Evolutionary conservation across 30 jellyfish, hydroid and myxozoan genomes (phyloP).

Genomic region (Aurelia aurita complex sp. Pacific): DNA sequence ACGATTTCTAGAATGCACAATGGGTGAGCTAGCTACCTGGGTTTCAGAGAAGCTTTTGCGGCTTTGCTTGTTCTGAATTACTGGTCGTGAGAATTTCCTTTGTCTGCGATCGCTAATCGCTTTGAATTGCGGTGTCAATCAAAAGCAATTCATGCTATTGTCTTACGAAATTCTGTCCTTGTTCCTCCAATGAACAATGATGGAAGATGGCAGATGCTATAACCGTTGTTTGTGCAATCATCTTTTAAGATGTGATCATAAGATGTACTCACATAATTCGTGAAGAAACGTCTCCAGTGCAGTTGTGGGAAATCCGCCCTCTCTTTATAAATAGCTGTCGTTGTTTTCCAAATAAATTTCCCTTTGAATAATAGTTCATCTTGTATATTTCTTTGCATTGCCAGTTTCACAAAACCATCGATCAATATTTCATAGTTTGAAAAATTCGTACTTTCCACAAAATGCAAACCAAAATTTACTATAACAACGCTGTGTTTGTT

Average conservation of each 20-base stretch:
- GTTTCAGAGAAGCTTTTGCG: too few relatives aligned
- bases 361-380: constrained; percentile 20
- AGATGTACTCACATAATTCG: constrained; percentile 58
- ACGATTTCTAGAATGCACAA: too few relatives aligned
- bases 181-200: too few relatives aligned
- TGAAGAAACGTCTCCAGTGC: constrained; percentile 76
- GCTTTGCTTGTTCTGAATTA: too few relatives aligned
- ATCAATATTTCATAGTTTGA: constrained; percentile 37
- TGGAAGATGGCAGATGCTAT: too few relatives aligned
- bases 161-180: too few relatives aligned
- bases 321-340: constrained; percentile 77
- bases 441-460: constrained; percentile 74
- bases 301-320: constrained; percentile 74
- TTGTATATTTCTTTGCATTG: background rate
- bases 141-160: too few relatives aligned
- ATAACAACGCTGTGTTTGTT: constrained; percentile 31
- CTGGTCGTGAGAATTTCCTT: too few relatives aligned
- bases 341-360: constrained; percentile 66
- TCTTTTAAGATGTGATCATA: too few relatives aligned
- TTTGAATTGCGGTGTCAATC: too few relatives aligned
- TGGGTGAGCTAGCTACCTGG: too few relatives aligned
- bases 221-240: background rate
- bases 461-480: constrained; percentile 78
- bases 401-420: constrained; percentile 23
- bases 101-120: too few relatives aligned